Evolutionary conservation across 2,113 vertebrate genomes (phyloP).

Genomic region (Ifrita kowaldi): DNA sequence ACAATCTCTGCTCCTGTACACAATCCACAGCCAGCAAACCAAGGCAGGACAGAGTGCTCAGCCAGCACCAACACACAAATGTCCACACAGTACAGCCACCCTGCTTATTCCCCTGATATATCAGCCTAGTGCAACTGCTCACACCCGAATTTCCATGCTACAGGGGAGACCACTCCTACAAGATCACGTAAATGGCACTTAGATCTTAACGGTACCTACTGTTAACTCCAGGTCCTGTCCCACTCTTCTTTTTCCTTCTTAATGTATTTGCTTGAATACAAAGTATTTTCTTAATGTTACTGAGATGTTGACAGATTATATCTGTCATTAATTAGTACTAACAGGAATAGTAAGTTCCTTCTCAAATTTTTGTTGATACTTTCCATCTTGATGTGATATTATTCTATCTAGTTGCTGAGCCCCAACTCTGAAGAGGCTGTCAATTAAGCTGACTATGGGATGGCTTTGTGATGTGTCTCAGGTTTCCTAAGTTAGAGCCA

Average conservation of each 20-base stretch:
- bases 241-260: background rate
- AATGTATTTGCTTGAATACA: background rate
- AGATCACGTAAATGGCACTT: background rate
- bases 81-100: background rate
- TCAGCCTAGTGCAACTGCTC: background rate
- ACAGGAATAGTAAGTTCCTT: background rate
- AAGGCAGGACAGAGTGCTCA: accelerated
- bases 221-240: background rate
- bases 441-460: background rate
- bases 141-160: background rate
- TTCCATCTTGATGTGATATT: background rate
- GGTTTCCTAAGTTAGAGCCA: background rate
- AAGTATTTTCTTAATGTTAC: background rate
- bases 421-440: background rate
- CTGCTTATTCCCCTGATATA: background rate
- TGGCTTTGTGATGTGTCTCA: background rate
- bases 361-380: background rate
- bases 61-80: background rate
- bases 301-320: background rate
- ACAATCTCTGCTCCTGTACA: background rate
- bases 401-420: background rate
- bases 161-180: background rate
- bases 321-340: background rate
- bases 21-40: background rate
- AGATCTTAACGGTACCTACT: background rate